Percentiles rank a stretch among this genome's conserved stretches.
These are phyloP conservation scores for Channa argus DNA, from an alignment of 2,113 vertebrate species.

Conservation along the genomic window DNA sequence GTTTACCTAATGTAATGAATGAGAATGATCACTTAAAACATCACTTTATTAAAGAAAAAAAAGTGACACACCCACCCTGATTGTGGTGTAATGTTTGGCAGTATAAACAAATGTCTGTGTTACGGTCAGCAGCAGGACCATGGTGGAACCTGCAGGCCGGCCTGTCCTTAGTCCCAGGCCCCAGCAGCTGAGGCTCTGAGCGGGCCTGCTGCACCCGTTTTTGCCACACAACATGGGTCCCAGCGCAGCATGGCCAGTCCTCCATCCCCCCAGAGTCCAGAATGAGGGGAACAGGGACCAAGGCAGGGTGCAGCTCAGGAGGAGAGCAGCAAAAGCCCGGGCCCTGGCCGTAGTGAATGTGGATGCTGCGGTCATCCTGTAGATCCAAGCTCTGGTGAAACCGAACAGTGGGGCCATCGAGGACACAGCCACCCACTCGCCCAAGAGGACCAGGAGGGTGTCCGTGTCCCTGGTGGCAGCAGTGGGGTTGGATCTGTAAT, in stretches of 20 bases:
- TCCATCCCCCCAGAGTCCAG: constrained; percentile 83
- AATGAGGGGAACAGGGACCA: constrained; percentile 86
- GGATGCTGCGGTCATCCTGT: constrained; percentile 81
- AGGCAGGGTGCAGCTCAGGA: constrained; percentile 81
- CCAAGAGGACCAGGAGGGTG: constrained; percentile 84
- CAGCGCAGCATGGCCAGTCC: constrained; percentile 77
- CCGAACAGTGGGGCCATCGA: constrained; percentile 80
- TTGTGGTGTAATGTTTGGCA: constrained; percentile 85
- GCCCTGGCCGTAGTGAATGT: constrained; percentile 80
- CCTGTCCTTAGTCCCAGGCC: constrained; percentile 76
- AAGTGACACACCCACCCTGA: constrained; percentile 87
- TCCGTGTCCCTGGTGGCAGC: constrained; percentile 81
- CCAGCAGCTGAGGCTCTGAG: constrained; percentile 83
- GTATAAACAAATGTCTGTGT: constrained; percentile 84
- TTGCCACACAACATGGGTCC: constrained; percentile 87
- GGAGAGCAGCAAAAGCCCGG: constrained; percentile 83
- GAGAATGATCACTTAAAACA: too few relatives aligned
- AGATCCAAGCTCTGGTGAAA: constrained; percentile 84
- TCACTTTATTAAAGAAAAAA: background rate
- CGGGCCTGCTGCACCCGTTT: constrained; percentile 83
- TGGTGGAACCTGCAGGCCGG: constrained; percentile 73
- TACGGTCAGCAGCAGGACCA: constrained; percentile 67
- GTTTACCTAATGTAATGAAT: too few relatives aligned
- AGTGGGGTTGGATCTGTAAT: constrained; percentile 73
- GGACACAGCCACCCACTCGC: constrained; percentile 77